phyloP scores from a whole-genome alignment of 2,888 invertebrate species.

The Suillia variegata region DNA sequence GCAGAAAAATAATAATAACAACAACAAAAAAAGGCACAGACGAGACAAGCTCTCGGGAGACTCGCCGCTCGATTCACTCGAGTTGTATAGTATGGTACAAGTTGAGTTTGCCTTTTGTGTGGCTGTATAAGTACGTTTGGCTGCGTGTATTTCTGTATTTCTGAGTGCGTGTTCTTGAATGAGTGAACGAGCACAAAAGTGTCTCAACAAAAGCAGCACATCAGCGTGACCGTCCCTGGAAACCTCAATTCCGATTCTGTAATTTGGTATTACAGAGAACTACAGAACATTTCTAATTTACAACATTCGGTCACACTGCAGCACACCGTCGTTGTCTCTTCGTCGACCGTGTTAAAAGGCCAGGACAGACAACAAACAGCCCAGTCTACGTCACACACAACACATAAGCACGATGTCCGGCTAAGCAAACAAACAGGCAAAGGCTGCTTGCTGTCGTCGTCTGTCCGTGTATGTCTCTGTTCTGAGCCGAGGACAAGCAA shows the following conservation, averaged over 20 bases:
- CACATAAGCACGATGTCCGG: background rate
- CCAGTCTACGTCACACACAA: no score
- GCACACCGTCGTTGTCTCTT: constrained; percentile 2
- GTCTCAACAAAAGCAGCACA: background rate
- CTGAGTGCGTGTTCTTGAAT: constrained; percentile 50
- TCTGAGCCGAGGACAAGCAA: constrained; percentile 14
- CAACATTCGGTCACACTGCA: background rate
- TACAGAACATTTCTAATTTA: background rate
- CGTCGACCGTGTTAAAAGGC: constrained; percentile 43
- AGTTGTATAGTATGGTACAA: background rate
- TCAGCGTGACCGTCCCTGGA: no score
- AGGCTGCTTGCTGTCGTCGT: constrained; percentile 6
- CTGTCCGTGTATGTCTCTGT: no score
- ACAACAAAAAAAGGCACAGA: background rate
- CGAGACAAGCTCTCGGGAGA: background rate
- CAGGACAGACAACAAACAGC: no score
- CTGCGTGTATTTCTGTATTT: background rate
- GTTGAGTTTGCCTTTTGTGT: background rate
- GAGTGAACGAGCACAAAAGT: constrained; percentile 16
- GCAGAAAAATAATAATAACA: background rate
- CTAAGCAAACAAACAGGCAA: background rate
- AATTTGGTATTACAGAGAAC: no score
- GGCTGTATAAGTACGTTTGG: background rate
- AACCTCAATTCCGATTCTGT: background rate
- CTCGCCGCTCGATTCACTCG: background rate